Base-by-base conservation (phyloP, 2,797 vertebrate genomes). In the Acrossocheilus fasciatus region DNA sequence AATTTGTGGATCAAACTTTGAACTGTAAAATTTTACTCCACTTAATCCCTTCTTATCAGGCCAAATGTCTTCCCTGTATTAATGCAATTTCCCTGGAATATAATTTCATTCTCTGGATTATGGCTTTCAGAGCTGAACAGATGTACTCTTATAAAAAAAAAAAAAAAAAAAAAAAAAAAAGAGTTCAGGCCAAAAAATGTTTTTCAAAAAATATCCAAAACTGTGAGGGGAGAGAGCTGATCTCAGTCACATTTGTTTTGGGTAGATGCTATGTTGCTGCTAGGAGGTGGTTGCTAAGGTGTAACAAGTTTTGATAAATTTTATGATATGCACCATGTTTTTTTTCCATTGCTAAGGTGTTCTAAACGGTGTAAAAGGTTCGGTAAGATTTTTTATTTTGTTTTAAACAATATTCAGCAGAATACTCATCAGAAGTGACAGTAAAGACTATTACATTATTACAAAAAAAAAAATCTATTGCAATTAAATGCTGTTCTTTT, bases 31-130 rank as follows among this genome's bases (percentile, higher is more conserved):
- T 83, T 82, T 77, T 78, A 82, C 59, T 36, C 15, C 14, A 50
- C 81, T 86, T 86, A 88, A 88, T 88, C 84, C 78, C 64, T 45
- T 77, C 47, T 83, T 79, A 89, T 86, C 78, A 59, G 23, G n/a
- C n/a, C 72, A 72, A 83, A 83, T 89, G 64, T 78, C 43, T 43
- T 68, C 70, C 18, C 10, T 80, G 69, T 59, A 78, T 57, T 81
- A 85, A 88, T 82, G 66, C 59, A 54, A 62, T 81, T 70, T 86
- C 73, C 88, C 62, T 20, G 36, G 50, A 45, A 83, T 39, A 72
- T 68, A 36, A 69, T 72, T 87, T 74, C n/a, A 86, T 62, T 82
- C 41, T 80, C 9, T 57, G 59, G 83, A 83, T 86, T 73, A 87
- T 20, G 79, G 74, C 73, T 59, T 52, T 47, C 3, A 14, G 23